Conservation (phyloP, 2,888 invertebrate species). For the Myathropa florea region DNA sequence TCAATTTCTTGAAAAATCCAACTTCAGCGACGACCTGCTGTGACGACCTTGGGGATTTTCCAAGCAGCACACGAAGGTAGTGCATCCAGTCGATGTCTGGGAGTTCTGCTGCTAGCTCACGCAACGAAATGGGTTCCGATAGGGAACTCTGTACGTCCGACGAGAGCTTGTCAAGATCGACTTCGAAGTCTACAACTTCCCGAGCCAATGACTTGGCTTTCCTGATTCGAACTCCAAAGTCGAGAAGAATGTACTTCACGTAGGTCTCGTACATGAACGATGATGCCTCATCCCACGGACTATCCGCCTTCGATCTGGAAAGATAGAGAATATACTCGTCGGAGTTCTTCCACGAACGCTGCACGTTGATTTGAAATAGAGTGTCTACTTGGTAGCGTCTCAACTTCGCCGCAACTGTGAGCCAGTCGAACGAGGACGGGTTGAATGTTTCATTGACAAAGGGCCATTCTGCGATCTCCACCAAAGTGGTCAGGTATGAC, state of each 20-base stretch:
- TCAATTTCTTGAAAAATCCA: conserved; percentile 72
- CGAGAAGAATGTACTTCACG: conserved; percentile 76
- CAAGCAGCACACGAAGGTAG: conserved; percentile 74
- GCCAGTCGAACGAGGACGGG: conserved; percentile 73
- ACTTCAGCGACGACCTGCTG: conserved; percentile 75
- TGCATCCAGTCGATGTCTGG: conserved; percentile 72
- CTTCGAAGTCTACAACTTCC: conserved; percentile 75
- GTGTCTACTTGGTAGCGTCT: conserved; percentile 76
- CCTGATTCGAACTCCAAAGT: conserved; percentile 75
- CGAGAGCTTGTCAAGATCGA: conserved; percentile 71
- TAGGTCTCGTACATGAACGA: conserved; percentile 76
- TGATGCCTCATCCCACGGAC: conserved; percentile 61
- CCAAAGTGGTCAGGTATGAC: conserved; percentile 14
- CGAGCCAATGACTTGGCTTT: conserved; percentile 74
- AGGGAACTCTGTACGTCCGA: conserved; percentile 71
- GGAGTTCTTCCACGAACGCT: conserved; percentile 77
- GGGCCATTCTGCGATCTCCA: conserved; percentile 73
- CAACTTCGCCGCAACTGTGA: conserved; percentile 74
- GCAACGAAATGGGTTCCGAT: conserved; percentile 74
- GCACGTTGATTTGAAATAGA: conserved; percentile 74
- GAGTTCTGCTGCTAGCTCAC: conserved; percentile 69
- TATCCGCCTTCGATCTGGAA: conserved; percentile 27
- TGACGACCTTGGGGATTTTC: conserved; percentile 48
- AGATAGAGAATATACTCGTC: conserved; percentile 76
- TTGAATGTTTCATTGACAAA: conserved; percentile 72